Percentiles rank a stretch among this genome's conserved stretches.
phyloP scores from a whole-genome alignment of 2,888 invertebrate species.

The Noctua janthe region DNA sequence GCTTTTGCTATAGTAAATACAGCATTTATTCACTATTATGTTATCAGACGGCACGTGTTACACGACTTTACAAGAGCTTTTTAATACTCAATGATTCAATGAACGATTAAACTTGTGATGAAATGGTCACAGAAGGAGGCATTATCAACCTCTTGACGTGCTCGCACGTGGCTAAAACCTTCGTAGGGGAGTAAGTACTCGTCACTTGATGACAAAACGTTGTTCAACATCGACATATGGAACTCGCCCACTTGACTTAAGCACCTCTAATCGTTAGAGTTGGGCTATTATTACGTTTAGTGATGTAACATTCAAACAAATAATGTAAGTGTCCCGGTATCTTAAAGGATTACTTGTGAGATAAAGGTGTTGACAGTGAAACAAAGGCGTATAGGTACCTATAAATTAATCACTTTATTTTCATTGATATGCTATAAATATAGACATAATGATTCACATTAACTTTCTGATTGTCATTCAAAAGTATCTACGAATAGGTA shows the following conservation, averaged over 20 bases:
- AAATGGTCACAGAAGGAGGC: conserved; percentile 78
- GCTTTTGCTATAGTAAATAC: not conserved
- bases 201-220: conserved; percentile 53
- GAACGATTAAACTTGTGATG: conserved; percentile 63
- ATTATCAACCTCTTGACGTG: conserved; percentile 73
- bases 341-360: conserved; percentile 20
- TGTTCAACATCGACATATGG: conserved; percentile 79
- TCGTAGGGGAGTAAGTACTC: conserved; percentile 58
- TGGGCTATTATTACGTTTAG: conserved; percentile 28
- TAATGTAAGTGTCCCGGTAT: conserved; percentile 6
- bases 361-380: conserved; percentile 20
- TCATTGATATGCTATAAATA: conserved; percentile 10
- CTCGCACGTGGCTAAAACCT: conserved; percentile 79
- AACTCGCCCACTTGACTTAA: conserved; percentile 69
- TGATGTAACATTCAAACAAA: conserved; percentile 10
- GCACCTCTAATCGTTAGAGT: conserved; percentile 51
- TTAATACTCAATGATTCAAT: conserved; percentile 43
- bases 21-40: not conserved
- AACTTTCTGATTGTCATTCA: not conserved
- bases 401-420: not conserved
- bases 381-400: conserved; percentile 6
- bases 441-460: not conserved
- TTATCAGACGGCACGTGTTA: conserved; percentile 38
- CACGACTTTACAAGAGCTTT: conserved; percentile 29
- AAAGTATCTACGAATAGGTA: not conserved